Base-by-base conservation (phyloP, 2,113 vertebrate species). In the Sisor rabdophorus region DNA sequence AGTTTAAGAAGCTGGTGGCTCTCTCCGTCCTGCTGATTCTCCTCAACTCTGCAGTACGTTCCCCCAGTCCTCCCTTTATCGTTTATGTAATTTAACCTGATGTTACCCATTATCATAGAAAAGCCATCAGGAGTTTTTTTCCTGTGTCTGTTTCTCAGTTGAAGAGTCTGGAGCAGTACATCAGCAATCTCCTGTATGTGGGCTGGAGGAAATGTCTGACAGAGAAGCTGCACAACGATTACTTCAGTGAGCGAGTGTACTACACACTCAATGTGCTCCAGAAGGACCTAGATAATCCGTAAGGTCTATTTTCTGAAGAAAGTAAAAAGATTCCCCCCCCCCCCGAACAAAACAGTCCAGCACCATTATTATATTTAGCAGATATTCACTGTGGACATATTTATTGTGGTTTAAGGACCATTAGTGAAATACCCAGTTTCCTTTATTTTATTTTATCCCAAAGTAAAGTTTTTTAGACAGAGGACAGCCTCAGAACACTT, bases 251-350 rank as follows among this genome's bases (percentile, higher is more conserved):
- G 65, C 90, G 94, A 12, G 91, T 95, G 71, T 99, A 98, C 89
- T 99, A 99, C 85, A 95, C 88, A 11, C 92, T 99, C 74, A 97
- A 97, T 0, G 88, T 95, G 48, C 92, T 97, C 76, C 87, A 71
- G 2, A 92, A 96, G 69, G 93, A 95, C 85, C 56, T 98, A 19
- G 97, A 99, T 83, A 99, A 99, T 85, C 97, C 97, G 97, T 98
- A 93, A 87, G 16, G 15, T 76, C 13, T 69, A 40, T 56, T 19
- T 32, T n/a, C 22, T 28, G 0, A 56, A 10, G 22, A 1, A 6
- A 44, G 59, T 10, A 4, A 19, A 20, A 32, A 61, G 28, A 5
- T 1, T 17, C 5, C 17, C 30, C 16, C 17, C 8, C 8, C 16
- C 20, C 9, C 28, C 28, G 17, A 61, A 19, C 28, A 19, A 16